Base-by-base conservation (phyloP, 2,888 invertebrate species). In the Terebella lapidaria region DNA sequence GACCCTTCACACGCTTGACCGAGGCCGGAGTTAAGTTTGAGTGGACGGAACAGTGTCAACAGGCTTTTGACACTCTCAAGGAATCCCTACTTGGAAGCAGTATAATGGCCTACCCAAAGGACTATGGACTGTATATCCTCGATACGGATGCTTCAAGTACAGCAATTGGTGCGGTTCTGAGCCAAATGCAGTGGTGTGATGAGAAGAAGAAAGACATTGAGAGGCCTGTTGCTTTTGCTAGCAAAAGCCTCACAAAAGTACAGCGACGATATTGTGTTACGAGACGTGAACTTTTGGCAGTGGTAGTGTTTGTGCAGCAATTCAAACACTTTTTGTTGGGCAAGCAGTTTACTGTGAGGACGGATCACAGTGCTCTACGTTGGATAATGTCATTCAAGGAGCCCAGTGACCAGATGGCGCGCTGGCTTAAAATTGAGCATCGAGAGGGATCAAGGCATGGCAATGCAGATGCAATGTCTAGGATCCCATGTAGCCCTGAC, bases 1-100 rank as follows among this genome's bases (percentile, higher is more conserved):
- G 15, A 2, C 57, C 57, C 3, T 30, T 59, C 4, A n/a, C 42
- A 22, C 28, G 18, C 24, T 25, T 60, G 51, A 57, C 53, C 10
- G 24, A 49, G 22, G 24, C 15, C 15, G 22, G 24, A 5, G 15
- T 10, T 5, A 49, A 5, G 22, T 49, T 20, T 49, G 5, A 49
- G 5, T 49, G 49, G 49, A 49, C 49, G 24, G 15, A 49, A 5
- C 18, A 49, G 24, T 49, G 49, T 22, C 49, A 49, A 49, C 5
- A 49, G 18, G 49, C 49, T 5, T 49, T 49, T 22, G 15, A 49
- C 15, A 22, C 10, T 22, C 5, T 49, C 5, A 49, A 49, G 24
- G 24, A 22, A 5, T 5, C 10, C 10, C 24, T 49, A 5, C 5
- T 5, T 22, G 49, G 24, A 49, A 24, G 5, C 22, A 5, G 5